Percentiles rank a stretch among this genome's conserved stretches.
These are phyloP conservation scores for Decapterus maruadsi DNA, from an alignment of 2,797 vertebrate genomes.

Conservation along the genomic window DNA sequence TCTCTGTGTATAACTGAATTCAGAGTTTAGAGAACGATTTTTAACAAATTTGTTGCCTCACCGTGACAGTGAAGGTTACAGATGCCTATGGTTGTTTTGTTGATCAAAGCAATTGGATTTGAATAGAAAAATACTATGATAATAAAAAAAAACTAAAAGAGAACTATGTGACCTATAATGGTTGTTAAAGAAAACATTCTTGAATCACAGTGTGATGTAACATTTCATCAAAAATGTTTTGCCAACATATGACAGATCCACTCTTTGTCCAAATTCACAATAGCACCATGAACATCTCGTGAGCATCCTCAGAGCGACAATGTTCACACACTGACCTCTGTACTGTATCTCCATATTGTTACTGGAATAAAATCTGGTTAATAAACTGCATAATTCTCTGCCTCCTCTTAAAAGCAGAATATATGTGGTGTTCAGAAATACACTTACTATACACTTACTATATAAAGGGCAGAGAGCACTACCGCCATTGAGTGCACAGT, in stretches of 20 bases:
- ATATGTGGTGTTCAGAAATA: slow-evolving; percentile 42
- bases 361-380: slow-evolving; percentile 20
- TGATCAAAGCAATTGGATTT: not conserved
- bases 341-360: not conserved
- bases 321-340: slow-evolving; percentile 19
- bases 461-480: slow-evolving; percentile 6
- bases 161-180: not conserved
- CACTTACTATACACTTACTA: slow-evolving; percentile 27
- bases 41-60: not conserved
- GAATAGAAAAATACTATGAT: not conserved
- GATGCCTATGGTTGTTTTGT: not conserved
- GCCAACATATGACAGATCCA: not conserved
- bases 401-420: slow-evolving; percentile 27
- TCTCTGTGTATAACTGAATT: too few species aligned
- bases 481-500: slow-evolving; percentile 8
- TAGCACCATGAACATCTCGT: not conserved
- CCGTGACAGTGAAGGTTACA: not conserved
- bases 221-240: not conserved
- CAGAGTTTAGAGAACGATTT: not conserved
- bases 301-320: not conserved
- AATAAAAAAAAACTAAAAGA: not conserved
- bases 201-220: not conserved
- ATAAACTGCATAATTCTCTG: slow-evolving; percentile 24
- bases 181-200: not conserved
- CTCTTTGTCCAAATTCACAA: not conserved